phyloP scores from a whole-genome alignment of 2,888 invertebrate genomes.

The Trissonchulus latispiculum region DNA sequence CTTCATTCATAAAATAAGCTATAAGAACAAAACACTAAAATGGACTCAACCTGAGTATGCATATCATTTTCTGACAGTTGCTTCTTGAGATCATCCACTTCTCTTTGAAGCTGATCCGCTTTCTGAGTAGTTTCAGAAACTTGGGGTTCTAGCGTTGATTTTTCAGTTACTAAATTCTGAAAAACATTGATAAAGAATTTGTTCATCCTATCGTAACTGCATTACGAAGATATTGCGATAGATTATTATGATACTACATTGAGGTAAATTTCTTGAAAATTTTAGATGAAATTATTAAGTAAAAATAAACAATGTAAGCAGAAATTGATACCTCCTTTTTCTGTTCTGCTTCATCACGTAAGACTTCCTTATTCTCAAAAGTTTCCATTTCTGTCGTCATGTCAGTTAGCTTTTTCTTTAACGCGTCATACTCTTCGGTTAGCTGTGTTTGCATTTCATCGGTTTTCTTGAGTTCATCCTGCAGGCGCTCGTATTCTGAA shows the following conservation, averaged over 20 bases:
- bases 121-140: constrained; percentile 51
- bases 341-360: constrained; percentile 54
- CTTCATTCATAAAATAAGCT: too few relatives aligned
- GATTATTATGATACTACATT: too few relatives aligned
- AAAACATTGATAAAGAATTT: too few relatives aligned
- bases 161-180: constrained; percentile 50
- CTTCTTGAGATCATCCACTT: constrained; percentile 53
- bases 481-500: constrained; percentile 42
- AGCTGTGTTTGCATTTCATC: constrained; percentile 61
- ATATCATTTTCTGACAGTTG: constrained; percentile 62
- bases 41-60: constrained; percentile 19
- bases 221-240: too few relatives aligned
- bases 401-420: too few relatives aligned
- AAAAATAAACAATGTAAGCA: too few relatives aligned
- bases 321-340: constrained; percentile 52
- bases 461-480: constrained; percentile 47
- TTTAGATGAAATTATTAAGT: too few relatives aligned
- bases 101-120: constrained; percentile 50
- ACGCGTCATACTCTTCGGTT: constrained; percentile 50
- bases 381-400: constrained; percentile 37
- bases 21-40: too few relatives aligned
- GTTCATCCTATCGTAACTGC: too few relatives aligned
- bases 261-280: too few relatives aligned
- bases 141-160: constrained; percentile 46
- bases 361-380: constrained; percentile 41